Evolutionary conservation across 2,113 vertebrate genomes (phyloP).

Genomic region (Recurvirostra avosetta): DNA sequence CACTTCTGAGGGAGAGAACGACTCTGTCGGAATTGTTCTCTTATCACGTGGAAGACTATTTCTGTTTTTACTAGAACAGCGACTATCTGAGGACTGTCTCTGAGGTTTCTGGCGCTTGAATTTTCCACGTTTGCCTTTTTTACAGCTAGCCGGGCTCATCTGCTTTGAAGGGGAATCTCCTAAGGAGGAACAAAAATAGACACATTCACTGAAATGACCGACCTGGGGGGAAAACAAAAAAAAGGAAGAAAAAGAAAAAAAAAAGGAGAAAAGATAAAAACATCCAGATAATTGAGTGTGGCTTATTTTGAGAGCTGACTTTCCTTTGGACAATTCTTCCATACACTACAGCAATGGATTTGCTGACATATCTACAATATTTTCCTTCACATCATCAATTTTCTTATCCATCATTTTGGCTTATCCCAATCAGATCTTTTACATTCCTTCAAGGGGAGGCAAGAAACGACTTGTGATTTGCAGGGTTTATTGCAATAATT

Average conservation of each 20-base stretch:
- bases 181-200: slow-evolving; percentile 26
- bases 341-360: neutral
- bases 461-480: neutral
- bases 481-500: neutral
- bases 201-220: neutral
- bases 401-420: neutral
- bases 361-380: neutral
- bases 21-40: neutral
- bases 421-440: neutral
- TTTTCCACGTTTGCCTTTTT: slow-evolving; percentile 72
- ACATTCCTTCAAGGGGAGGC: neutral
- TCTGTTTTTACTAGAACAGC: slow-evolving; percentile 26
- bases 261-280: neutral
- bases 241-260: rapidly evolving
- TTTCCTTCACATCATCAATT: neutral
- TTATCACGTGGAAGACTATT: slow-evolving; percentile 12
- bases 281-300: neutral
- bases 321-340: neutral
- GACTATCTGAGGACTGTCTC: slow-evolving; percentile 62
- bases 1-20: slow-evolving; percentile 67
- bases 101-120: slow-evolving; percentile 77
- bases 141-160: slow-evolving; percentile 50
- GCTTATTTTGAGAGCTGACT: neutral
- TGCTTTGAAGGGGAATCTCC: slow-evolving; percentile 65
- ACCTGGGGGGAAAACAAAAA: neutral